Base-by-base conservation (phyloP, 2,888 invertebrate genomes). In the Plagiodera versicolora region DNA sequence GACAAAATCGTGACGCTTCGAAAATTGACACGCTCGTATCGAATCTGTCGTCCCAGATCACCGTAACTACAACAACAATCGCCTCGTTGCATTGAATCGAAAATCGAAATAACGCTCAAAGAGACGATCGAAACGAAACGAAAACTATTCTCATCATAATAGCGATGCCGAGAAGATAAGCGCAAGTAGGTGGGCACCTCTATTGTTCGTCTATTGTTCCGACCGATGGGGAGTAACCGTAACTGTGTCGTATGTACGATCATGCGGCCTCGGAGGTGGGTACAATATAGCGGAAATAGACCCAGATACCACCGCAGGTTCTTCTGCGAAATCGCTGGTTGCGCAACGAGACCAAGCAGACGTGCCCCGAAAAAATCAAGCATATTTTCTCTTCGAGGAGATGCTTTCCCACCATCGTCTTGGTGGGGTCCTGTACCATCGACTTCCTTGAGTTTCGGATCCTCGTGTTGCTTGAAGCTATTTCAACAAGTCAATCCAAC, bases 171-270 rank as follows among this genome's bases (percentile, higher is more conserved):
- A 61, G 1, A 6, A 61, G 64, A 64, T 64, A 64, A 49, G 47
- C 49, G 44, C 16, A 58, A 53, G 64, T 64, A 58, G 64, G 64
- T 60, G 64, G 64, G 64, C 56, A 45, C 55, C 56, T 55, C 55
- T 58, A 64, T 64, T 64, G 58, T 58, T 58, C 52, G 52, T 48
- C 55, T 57, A 62, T 62, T 62, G 62, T 62, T 52, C 51, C 51
- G 44, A 46, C 55, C 55, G 55, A 62, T 62, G 62, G 62, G 62
- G 62, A 62, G 62, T 58, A 47, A 58, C 58, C 51, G 20, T 62
- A 58, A 56, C 58, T 56, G n/a, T n/a, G 62, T 62, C 62, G 39
- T 14, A 39, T 14, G 6, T 24, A 24, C 6, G 6, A 5, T 5
- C 6, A 24, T 24, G 24, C 24, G 24, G 24, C 24, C 24, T 24